phyloP scores from a whole-genome alignment of 2,113 vertebrate genomes.

The Dicentrarchus labrax region DNA sequence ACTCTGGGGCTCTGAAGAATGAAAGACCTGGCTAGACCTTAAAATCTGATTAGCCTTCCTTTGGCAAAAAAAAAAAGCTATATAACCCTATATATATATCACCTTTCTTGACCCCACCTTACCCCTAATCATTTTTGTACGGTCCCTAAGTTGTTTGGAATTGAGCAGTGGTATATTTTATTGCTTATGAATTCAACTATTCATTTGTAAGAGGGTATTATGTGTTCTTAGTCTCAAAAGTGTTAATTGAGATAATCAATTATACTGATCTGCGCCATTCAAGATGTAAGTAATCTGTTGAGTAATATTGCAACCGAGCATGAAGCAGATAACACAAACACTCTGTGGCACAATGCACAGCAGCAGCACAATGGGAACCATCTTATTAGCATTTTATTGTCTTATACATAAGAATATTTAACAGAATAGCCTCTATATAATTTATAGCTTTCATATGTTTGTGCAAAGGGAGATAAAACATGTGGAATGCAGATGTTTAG shows the following conservation, averaged over 20 bases:
- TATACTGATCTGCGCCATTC: not conserved
- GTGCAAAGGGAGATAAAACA: not conserved
- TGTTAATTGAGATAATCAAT: not conserved
- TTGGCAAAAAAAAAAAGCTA: not conserved
- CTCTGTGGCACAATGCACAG: not conserved
- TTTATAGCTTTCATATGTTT: not conserved
- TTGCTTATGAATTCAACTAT: not conserved
- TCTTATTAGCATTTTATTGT: not conserved
- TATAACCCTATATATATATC: no score
- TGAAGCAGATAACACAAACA: not conserved
- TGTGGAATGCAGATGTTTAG: not conserved
- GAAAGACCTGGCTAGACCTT: no score
- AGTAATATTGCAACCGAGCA: not conserved
- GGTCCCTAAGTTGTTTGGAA: not conserved
- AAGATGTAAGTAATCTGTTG: not conserved
- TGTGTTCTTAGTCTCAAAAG: not conserved
- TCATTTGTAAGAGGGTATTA: not conserved
- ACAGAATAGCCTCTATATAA: not conserved
- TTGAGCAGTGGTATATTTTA: not conserved
- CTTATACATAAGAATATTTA: not conserved
- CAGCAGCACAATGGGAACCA: not conserved
- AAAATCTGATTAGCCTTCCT: no score
- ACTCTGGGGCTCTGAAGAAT: no score
- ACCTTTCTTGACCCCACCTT: not conserved
- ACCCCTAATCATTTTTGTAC: not conserved